phyloP scores from a whole-genome alignment of 2,113 vertebrate species.

The Vanacampus margaritifer region DNA sequence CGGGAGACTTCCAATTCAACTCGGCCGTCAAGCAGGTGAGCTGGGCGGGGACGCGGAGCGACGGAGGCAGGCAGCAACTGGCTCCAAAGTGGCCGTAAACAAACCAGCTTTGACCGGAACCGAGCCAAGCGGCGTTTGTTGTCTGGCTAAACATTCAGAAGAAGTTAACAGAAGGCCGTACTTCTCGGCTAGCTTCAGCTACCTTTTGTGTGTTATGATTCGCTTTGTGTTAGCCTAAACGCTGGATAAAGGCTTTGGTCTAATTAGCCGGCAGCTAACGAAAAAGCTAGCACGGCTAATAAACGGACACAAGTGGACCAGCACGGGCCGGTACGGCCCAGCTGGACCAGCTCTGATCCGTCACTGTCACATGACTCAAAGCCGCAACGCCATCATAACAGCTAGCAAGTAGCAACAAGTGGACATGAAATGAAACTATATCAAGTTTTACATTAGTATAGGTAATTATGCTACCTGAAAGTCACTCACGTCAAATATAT shows the following conservation, averaged over 20 bases:
- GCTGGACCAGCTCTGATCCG: constrained; percentile 1
- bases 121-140: background rate
- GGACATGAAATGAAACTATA: background rate
- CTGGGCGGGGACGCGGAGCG: constrained; percentile 60
- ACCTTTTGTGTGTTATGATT: constrained; percentile 53
- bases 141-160: background rate
- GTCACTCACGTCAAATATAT: background rate
- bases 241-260: constrained; percentile 1
- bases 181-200: constrained; percentile 23
- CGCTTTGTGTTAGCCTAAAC: constrained; percentile 31
- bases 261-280: constrained; percentile 5
- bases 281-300: background rate
- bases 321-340: background rate
- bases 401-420: background rate
- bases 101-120: background rate
- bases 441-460: background rate
- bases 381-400: background rate
- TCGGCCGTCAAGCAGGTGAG: constrained; percentile 76
- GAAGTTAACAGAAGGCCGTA: constrained; percentile 29
- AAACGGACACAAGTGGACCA: background rate
- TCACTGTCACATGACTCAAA: background rate
- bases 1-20: constrained; percentile 75
- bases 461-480: background rate
- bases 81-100: constrained; percentile 32
- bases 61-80: constrained; percentile 62